Evolutionary conservation across 2,888 invertebrate species (phyloP).

Genomic region (Notocelia uddmanniana): DNA sequence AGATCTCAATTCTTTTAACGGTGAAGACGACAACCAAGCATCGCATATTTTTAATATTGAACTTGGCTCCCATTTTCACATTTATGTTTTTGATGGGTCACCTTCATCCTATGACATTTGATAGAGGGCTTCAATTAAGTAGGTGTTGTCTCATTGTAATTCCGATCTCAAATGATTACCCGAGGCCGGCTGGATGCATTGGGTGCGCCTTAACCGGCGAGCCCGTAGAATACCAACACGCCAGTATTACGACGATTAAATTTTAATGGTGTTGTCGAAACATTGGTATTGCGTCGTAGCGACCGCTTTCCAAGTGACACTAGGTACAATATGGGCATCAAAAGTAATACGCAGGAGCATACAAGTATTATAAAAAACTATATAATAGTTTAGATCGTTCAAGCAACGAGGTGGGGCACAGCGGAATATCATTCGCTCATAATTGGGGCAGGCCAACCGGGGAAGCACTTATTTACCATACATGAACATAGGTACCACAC

Average conservation of each 20-base stretch:
- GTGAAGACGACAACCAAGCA: too few relatives aligned
- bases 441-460: too few relatives aligned
- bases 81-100: too few relatives aligned
- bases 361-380: neutral
- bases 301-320: conserved; percentile 56
- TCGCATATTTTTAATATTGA: too few relatives aligned
- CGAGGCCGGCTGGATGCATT: conserved; percentile 32
- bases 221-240: conserved; percentile 68
- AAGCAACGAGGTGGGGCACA: neutral
- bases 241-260: conserved; percentile 62
- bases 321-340: neutral
- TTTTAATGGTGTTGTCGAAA: conserved; percentile 64
- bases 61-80: too few relatives aligned
- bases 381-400: too few relatives aligned
- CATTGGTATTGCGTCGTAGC: conserved; percentile 57
- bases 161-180: conserved; percentile 38
- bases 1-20: too few relatives aligned
- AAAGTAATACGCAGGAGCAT: neutral
- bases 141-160: conserved; percentile 34
- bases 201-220: conserved; percentile 47
- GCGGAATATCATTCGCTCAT: too few relatives aligned
- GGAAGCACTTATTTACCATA: too few relatives aligned
- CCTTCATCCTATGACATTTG: neutral
- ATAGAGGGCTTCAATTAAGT: conserved; percentile 3
- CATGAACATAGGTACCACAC: too few relatives aligned